Percentiles rank a stretch among this genome's conserved stretches.
Evolutionary conservation across 2,797 vertebrate species (phyloP).

Genomic region (Halcyon badia): DNA sequence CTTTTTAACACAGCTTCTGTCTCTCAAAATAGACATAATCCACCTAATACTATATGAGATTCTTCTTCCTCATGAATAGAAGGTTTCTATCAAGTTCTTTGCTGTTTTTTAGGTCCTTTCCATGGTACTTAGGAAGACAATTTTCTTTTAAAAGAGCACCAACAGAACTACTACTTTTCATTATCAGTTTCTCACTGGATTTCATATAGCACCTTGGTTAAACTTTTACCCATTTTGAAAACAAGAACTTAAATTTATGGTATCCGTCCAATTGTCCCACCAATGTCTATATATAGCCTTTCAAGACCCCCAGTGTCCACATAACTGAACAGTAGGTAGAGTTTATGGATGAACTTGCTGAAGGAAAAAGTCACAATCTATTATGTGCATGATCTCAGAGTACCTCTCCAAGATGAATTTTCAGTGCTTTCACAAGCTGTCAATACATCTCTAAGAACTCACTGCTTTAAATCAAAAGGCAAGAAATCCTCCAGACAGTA

Average conservation of each 20-base stretch:
- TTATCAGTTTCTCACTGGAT: background rate
- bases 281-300: background rate
- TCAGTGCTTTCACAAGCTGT: background rate
- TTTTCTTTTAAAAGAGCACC: background rate
- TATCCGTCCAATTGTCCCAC: background rate
- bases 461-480: background rate
- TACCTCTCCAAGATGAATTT: background rate
- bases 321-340: background rate
- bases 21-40: background rate
- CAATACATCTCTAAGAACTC: background rate
- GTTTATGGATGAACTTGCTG: background rate
- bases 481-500: background rate
- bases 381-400: background rate
- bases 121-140: background rate
- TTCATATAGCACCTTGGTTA: background rate
- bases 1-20: background rate
- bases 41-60: background rate
- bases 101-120: background rate
- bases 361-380: background rate
- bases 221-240: background rate
- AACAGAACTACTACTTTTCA: background rate
- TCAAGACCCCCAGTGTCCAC: background rate
- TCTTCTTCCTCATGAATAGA: accelerated
- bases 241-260: background rate
- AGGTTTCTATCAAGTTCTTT: background rate